Base-by-base conservation (phyloP, 2,113 vertebrate species). In the Corydoras sp. region DNA sequence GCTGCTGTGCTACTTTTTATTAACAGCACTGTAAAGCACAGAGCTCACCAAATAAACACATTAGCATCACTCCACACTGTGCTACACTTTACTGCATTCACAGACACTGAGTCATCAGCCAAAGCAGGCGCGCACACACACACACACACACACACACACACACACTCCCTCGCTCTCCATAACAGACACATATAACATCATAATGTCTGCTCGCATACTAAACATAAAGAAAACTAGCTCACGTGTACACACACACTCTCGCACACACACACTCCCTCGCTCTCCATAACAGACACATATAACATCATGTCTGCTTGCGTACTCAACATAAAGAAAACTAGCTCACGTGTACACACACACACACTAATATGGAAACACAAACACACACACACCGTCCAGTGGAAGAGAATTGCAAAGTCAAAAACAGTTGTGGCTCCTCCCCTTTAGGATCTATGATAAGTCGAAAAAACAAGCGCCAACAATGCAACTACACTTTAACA, bases 201-300 rank as follows among this genome's bases (percentile, higher is more conserved):
- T 9, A 11, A 51, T 9, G 35, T 49, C 62, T 63, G 32, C 11
- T 48, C 35, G 43, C 10, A 9, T 35, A 63, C 9, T 48, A 14
- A 32, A n/a, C 60, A 63, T 35, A 63, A 49, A 49, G n/a, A 63
- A 63, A 10, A 48, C 29, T 3, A 53, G 10, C 13, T 53, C 51
- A 6, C 49, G 61, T 58, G 61, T 54, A 56, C 54, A 65, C 54
- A 43, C 62, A 65, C 32, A 50, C 55, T 51, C 58, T 15, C 65
- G 54, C 31, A 32, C 50, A 61, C 68, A 51, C 55, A 65, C 62
- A 70, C 62, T 51, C 65, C 30, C 30, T 7, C 65, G 43, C 58
- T 14, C 65, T 11, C 35, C 9, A 13, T 24, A 14, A 60, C 13
- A 31, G 56, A 50, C 62, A 48, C 24, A 35, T 14, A 56, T 32